These are phyloP conservation scores for Machimus rusticus DNA, from an alignment of 2,888 invertebrate species.

Conservation along the genomic window DNA sequence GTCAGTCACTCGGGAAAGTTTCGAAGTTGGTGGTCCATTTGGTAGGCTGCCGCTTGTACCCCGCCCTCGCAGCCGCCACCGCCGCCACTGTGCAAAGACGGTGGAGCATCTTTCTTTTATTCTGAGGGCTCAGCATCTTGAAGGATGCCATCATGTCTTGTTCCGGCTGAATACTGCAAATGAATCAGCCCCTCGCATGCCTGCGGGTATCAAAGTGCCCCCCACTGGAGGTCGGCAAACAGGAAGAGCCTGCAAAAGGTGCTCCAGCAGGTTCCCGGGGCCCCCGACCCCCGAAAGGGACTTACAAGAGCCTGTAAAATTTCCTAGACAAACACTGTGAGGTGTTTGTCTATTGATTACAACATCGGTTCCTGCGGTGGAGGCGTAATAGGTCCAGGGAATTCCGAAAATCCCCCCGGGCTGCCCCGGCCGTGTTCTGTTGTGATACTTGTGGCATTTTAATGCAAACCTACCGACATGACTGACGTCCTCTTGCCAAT, in stretches of 20 bases:
- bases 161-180: neutral
- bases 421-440: neutral
- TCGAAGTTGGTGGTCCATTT: slow-evolving; percentile 2
- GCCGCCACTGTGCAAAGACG: neutral
- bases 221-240: neutral
- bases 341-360: slow-evolving; percentile 38
- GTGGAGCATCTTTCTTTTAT: neutral
- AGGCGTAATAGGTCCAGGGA: neutral
- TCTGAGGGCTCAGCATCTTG: neutral
- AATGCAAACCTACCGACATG: neutral
- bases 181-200: neutral
- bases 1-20: slow-evolving; percentile 19
- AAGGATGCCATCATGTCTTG: slow-evolving; percentile 7
- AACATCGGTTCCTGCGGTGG: slow-evolving; percentile 28
- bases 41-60: neutral
- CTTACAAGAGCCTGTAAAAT: slow-evolving; percentile 12
- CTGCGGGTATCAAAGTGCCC: neutral
- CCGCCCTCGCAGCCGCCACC: neutral
- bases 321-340: slow-evolving; percentile 23
- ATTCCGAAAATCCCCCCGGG: neutral
- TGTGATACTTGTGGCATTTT: neutral
- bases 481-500: neutral
- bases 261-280: neutral
- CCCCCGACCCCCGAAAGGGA: neutral
- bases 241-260: slow-evolving; percentile 11